phyloP scores from a whole-genome alignment of 2,888 invertebrate genomes.

The Deroplatys truncata region DNA sequence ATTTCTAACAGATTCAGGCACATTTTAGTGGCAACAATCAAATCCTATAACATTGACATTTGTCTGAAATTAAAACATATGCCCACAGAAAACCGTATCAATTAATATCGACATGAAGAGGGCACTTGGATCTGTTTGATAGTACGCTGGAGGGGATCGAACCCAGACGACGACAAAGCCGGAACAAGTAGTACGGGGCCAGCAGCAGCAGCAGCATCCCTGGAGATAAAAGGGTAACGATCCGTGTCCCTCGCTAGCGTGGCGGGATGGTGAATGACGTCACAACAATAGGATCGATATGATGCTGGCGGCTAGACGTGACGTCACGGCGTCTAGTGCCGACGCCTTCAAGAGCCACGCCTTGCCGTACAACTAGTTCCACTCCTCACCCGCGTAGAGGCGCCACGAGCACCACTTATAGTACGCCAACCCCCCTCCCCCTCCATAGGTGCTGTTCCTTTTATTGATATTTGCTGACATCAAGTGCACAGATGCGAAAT shows the following conservation, averaged over 20 bases:
- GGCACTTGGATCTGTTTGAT: no score
- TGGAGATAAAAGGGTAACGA: conserved; percentile 10
- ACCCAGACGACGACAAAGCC: background rate
- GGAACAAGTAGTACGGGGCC: background rate
- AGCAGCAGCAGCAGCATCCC: background rate
- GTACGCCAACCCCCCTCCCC: background rate
- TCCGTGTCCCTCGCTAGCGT: background rate
- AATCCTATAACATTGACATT: no score
- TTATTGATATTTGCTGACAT: background rate
- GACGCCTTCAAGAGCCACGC: conserved; percentile 4
- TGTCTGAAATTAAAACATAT: no score
- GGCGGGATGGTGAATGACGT: conserved; percentile 7
- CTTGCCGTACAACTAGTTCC: conserved; percentile 9
- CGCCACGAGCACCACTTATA: background rate
- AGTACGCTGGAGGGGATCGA: background rate
- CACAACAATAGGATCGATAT: background rate
- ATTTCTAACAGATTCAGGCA: no score
- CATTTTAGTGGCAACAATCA: no score
- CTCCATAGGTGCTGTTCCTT: background rate
- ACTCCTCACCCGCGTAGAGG: background rate
- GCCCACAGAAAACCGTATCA: no score
- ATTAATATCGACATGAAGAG: no score
- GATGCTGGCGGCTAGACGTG: conserved; percentile 1
- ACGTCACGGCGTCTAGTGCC: conserved; percentile 1
- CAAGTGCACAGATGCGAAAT: no score